Percentiles rank a stretch among this genome's conserved stretches.
Evolutionary conservation across 2,113 vertebrate species (phyloP).

Genomic region (Lampris megalopsis): DNA sequence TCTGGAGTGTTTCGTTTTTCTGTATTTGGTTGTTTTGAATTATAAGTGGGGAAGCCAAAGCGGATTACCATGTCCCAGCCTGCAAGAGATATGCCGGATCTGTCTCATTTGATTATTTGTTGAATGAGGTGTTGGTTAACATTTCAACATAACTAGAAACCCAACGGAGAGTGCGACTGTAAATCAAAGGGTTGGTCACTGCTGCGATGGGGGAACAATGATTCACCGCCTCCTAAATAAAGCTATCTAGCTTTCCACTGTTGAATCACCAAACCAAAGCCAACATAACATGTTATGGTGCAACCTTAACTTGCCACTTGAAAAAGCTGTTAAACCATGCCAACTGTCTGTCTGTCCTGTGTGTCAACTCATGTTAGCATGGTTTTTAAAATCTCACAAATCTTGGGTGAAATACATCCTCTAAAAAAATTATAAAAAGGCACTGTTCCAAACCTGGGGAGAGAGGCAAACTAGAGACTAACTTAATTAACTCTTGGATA

Average conservation of each 20-base stretch:
- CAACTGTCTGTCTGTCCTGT: conserved; percentile 50
- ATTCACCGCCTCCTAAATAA: conserved; percentile 64
- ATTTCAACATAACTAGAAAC: conserved; percentile 46
- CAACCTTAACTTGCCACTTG: conserved; percentile 57
- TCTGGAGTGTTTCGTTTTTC: neutral
- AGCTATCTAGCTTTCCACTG: conserved; percentile 62
- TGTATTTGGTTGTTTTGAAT: no score
- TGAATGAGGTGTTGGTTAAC: conserved; percentile 43
- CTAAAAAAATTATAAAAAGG: neutral
- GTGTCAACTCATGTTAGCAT: conserved; percentile 43
- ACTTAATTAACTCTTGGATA: neutral
- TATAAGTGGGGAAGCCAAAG: no score
- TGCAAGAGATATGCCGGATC: neutral
- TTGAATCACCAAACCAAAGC: conserved; percentile 61
- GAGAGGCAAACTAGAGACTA: conserved; percentile 15
- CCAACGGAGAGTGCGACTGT: conserved; percentile 23
- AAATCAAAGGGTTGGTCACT: conserved; percentile 53
- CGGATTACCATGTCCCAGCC: neutral
- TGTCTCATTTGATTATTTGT: conserved; percentile 20
- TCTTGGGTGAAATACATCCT: conserved; percentile 22
- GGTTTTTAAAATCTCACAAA: conserved; percentile 43
- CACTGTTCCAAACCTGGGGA: conserved; percentile 20
- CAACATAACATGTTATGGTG: conserved; percentile 48
- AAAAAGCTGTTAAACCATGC: conserved; percentile 70
- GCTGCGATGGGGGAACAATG: conserved; percentile 46